Evolutionary conservation across 2,888 invertebrate species (phyloP), one percentile per base, ranked within the genome.

Genomic region (Sphecodes monilicornis): DNA sequence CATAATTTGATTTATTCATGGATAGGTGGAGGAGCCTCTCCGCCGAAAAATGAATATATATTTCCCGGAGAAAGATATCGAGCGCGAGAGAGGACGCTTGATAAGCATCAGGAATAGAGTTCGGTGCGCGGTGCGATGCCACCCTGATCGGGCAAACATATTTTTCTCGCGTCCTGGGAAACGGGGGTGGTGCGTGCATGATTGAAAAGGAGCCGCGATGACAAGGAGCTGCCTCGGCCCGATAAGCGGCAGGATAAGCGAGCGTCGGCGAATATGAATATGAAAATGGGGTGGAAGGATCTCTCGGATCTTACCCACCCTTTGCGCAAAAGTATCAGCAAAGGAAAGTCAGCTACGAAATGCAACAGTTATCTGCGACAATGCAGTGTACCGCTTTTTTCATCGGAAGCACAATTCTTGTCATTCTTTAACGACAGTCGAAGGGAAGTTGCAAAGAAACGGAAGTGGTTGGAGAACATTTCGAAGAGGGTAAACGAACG

Each of bases 221-320:
- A 86, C 84, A 82, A 82, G 83, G 76, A 86, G 87, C 89, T 91
- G 90, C 82, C 82, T 54, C 82, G 75, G 76, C 72, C 84, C 74
- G 91, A 91, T 91, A 91, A 91, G 89, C 83, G 72, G 71, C 70
- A 74, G 84, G 75, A 78, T 85, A 66, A 78, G 82, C 77, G 88
- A 86, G 88, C 89, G 87, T 90, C 88, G 91, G 90, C 89, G 92
- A 89, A 91, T 92, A 90, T 90, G 90, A 92, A 92, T 90, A 90
- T 86, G 87, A 79, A 84, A 80, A 80, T 81, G 73, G 54, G 68
- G 57, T 70, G 75, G 64, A 78, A 80, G 70, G 39, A 26, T 26
- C n/a, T 26, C 18, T 26, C 16, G n/a, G 41, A 3, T 0, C 26
- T n/a, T 4, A 43, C 41, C 72, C 26, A 46, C 16, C 18, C 32